Percentiles rank a stretch among this genome's conserved stretches.
phyloP scores from a whole-genome alignment of 2,797 vertebrate species.

The Oreortyx pictus region DNA sequence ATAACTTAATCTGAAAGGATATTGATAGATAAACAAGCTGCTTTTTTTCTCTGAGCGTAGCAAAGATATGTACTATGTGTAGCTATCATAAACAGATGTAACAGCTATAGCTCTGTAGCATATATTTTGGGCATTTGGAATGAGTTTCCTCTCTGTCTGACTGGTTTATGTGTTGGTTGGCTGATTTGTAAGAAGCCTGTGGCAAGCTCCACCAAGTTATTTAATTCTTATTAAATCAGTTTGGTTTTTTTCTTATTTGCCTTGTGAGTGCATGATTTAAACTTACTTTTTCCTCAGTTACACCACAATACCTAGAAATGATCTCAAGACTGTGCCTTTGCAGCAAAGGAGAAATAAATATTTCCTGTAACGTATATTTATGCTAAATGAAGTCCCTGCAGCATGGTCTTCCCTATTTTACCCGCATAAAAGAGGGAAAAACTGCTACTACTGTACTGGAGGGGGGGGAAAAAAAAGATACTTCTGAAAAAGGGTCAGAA shows the following conservation, averaged over 20 bases:
- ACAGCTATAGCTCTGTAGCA: background rate
- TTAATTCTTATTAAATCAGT: background rate
- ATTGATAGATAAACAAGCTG: background rate
- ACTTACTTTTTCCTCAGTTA: background rate
- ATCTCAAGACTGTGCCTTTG: background rate
- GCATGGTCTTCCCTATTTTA: background rate
- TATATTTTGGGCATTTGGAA: background rate
- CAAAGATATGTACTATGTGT: background rate
- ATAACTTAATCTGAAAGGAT: background rate
- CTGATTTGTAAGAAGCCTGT: background rate
- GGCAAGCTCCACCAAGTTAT: background rate
- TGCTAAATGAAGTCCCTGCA: background rate
- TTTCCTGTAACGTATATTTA: conserved; percentile 1
- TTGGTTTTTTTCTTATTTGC: background rate
- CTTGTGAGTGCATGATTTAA: background rate
- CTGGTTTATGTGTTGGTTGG: background rate
- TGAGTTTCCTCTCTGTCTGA: background rate
- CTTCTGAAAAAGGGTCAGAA: background rate
- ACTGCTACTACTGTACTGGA: background rate
- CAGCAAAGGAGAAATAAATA: conserved; percentile 29
- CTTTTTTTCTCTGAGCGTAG: background rate
- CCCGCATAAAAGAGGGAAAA: background rate
- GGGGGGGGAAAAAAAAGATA: background rate
- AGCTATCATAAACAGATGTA: background rate
- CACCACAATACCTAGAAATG: background rate